Evolutionary conservation across 2,888 invertebrate genomes (phyloP).

Genomic region (Ctenicera cuprea): DNA sequence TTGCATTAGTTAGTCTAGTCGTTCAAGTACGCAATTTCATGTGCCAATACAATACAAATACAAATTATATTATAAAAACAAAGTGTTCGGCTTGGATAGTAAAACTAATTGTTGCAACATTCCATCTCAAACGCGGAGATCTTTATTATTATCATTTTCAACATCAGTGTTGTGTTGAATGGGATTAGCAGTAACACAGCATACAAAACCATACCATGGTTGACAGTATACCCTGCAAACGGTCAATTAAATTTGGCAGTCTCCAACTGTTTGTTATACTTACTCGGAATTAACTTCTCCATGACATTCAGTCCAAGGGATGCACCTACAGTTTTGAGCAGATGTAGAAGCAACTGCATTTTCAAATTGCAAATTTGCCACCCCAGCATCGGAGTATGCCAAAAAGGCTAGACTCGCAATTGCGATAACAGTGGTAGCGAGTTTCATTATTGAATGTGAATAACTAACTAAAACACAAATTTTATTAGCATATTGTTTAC

Average conservation of each 20-base stretch:
- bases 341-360: neutral
- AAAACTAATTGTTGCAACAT: too few relatives aligned
- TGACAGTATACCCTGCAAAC: slow-evolving; percentile 26
- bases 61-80: too few relatives aligned
- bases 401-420: neutral
- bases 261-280: neutral
- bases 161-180: neutral
- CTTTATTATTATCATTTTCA: too few relatives aligned
- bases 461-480: neutral
- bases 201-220: slow-evolving; percentile 24
- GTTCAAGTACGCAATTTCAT: too few relatives aligned
- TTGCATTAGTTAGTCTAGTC: too few relatives aligned
- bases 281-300: slow-evolving; percentile 29
- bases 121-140: too few relatives aligned
- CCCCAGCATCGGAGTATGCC: slow-evolving; percentile 2
- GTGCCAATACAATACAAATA: too few relatives aligned
- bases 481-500: too few relatives aligned
- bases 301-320: neutral
- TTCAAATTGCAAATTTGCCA: neutral
- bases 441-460: neutral
- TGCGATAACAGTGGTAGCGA: neutral
- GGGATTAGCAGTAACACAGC: slow-evolving; percentile 3
- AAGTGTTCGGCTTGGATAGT: too few relatives aligned
- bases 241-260: neutral
- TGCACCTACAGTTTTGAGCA: neutral